phyloP scores from a whole-genome alignment of 2,888 invertebrate genomes.

The Cantharis nigra region DNA sequence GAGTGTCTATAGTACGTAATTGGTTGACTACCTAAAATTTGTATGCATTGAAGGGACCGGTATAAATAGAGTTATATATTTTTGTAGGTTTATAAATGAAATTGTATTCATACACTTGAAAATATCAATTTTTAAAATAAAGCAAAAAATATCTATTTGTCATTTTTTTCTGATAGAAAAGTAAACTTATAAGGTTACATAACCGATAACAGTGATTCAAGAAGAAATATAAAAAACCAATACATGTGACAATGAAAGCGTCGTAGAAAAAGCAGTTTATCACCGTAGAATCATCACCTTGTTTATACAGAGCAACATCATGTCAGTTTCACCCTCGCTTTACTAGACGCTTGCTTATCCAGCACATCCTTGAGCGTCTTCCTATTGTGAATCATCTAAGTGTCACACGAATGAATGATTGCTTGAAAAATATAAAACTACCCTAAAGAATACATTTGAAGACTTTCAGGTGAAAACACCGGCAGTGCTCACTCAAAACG shows the following conservation, averaged over 20 bases:
- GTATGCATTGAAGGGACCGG: too few relatives aligned
- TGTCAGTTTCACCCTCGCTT: slow-evolving; percentile 26
- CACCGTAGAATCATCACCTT: slow-evolving; percentile 30
- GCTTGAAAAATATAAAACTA: slow-evolving; percentile 30
- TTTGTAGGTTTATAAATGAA: background rate
- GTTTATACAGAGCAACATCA: slow-evolving; percentile 27
- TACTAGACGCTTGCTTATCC: slow-evolving; percentile 22
- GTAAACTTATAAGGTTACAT: slow-evolving; percentile 22
- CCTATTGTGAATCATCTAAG: slow-evolving; percentile 26
- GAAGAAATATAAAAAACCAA: slow-evolving; percentile 25
- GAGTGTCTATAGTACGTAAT: too few relatives aligned
- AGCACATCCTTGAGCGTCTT: slow-evolving; percentile 20
- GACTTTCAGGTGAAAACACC: slow-evolving; percentile 32
- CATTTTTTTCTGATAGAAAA: slow-evolving; percentile 13
- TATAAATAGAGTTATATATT: background rate
- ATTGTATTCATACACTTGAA: background rate
- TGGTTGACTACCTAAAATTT: too few relatives aligned
- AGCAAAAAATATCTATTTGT: background rate
- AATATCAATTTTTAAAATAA: background rate
- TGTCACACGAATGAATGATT: slow-evolving; percentile 34
- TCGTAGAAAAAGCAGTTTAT: slow-evolving; percentile 26
- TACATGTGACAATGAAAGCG: slow-evolving; percentile 23
- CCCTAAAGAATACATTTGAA: slow-evolving; percentile 27
- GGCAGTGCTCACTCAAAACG: background rate
- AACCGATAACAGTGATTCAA: slow-evolving; percentile 15